Conservation (phyloP, 1,140 invertebrate species). For the Drosophila oshimai region DNA sequence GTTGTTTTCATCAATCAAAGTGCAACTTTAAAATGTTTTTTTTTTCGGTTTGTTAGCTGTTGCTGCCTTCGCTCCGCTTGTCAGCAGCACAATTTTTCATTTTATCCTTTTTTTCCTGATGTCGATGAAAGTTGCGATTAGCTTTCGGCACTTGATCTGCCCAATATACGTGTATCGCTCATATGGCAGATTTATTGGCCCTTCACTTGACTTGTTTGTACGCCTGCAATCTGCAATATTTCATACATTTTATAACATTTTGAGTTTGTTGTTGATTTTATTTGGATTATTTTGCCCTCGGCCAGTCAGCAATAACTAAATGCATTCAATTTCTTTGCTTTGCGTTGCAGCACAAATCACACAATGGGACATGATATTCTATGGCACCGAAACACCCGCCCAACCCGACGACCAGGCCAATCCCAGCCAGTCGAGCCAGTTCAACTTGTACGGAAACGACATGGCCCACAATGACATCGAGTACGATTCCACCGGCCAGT, state of each 20-base stretch:
- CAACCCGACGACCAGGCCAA: constrained; percentile 83
- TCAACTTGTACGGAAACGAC: constrained; percentile 57
- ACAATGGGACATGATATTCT: constrained; percentile 90
- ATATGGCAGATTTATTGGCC: constrained; percentile 52
- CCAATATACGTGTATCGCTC: constrained; percentile 17
- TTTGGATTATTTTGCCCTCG: constrained; percentile 2
- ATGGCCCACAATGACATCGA: constrained; percentile 74
- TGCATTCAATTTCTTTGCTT: neutral
- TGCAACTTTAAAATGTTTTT: constrained; percentile 32
- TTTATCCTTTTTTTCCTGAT: constrained; percentile 17
- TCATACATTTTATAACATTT: constrained; percentile 41
- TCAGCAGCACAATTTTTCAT: constrained; percentile 58
- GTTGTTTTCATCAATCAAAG: constrained; percentile 57
- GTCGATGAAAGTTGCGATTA: constrained; percentile 52
- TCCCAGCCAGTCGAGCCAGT: constrained; percentile 37
- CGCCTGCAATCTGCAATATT: constrained; percentile 44
- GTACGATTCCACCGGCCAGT: constrained; percentile 66
- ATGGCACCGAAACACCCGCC: constrained; percentile 88
- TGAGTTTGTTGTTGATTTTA: constrained; percentile 33
- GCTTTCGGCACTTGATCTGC: constrained; percentile 62
- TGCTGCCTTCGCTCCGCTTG: constrained; percentile 15
- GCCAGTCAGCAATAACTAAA: constrained; percentile 10
- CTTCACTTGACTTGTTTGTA: constrained; percentile 36
- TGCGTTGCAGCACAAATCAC: constrained; percentile 83
- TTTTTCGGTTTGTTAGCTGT: constrained; percentile 3